Conservation (phyloP, 2,888 invertebrate species). For the Glyphotaelius pellucidus region DNA sequence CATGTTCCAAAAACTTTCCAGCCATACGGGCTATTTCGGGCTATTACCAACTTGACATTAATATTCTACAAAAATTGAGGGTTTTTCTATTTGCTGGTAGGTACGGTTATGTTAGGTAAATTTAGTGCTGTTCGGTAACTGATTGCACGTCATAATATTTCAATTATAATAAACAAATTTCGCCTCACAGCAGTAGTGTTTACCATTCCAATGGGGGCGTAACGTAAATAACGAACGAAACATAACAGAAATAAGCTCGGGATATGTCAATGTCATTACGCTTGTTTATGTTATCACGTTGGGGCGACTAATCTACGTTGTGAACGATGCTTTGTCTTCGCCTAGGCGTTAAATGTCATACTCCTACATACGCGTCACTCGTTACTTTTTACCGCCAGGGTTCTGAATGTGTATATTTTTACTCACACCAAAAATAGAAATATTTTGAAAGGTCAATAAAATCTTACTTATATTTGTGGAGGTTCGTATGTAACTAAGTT, state of each 20-base stretch:
- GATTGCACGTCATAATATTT: too few species aligned
- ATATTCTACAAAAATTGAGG: too few species aligned
- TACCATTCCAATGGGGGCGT: not conserved
- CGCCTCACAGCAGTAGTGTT: not conserved
- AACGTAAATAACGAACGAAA: constrained; percentile 22
- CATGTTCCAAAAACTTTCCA: too few species aligned
- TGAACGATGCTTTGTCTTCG: constrained; percentile 33
- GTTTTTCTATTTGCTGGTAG: too few species aligned
- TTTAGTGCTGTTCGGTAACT: too few species aligned
- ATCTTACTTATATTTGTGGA: not conserved
- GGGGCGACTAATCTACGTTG: constrained; percentile 21
- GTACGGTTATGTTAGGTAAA: too few species aligned
- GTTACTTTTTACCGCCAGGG: not conserved
- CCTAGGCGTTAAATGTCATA: not conserved
- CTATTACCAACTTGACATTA: too few species aligned
- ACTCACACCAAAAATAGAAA: not conserved
- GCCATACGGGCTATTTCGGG: too few species aligned
- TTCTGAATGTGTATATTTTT: not conserved
- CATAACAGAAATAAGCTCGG: constrained; percentile 35
- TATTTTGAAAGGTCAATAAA: not conserved
- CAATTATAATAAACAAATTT: not conserved
- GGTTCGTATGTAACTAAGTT: too few species aligned
- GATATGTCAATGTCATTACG: constrained; percentile 39
- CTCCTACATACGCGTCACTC: not conserved
- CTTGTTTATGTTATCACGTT: constrained; percentile 22